Conservation (phyloP, 1,140 invertebrate species). For the Cyphomyrmex costatus region DNA sequence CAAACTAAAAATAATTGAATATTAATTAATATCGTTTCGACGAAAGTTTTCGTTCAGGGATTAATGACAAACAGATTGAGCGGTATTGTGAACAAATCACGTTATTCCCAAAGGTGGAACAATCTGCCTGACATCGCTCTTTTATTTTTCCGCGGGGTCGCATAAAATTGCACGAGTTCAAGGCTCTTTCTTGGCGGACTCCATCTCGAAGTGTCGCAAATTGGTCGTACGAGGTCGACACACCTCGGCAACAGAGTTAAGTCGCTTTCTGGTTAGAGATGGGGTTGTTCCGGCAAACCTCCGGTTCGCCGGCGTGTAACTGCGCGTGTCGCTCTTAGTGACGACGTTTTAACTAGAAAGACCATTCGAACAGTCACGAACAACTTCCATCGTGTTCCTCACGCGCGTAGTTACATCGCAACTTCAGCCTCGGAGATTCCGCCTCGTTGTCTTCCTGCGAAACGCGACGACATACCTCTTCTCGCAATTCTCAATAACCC, state of each 20-base stretch:
- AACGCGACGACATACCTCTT: slow-evolving; percentile 19
- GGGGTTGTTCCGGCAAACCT: slow-evolving; percentile 38
- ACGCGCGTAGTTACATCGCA: slow-evolving; percentile 37
- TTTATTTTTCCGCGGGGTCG: slow-evolving; percentile 23
- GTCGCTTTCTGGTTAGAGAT: slow-evolving; percentile 54
- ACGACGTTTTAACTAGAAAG: slow-evolving; percentile 73
- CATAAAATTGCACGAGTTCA: slow-evolving; percentile 45
- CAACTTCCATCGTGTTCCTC: slow-evolving; percentile 62
- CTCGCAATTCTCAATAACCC: slow-evolving; percentile 4
- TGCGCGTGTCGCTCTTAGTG: slow-evolving; percentile 65
- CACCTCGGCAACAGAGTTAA: slow-evolving; percentile 41
- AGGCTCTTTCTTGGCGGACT: slow-evolving; percentile 30
- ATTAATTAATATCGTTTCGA: slow-evolving; percentile 4
- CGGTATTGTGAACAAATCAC: neutral
- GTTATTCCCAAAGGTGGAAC: neutral
- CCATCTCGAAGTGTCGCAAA: slow-evolving; percentile 61
- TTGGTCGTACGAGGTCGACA: slow-evolving; percentile 60
- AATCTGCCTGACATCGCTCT: neutral
- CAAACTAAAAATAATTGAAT: neutral
- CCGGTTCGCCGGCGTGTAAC: slow-evolving; percentile 55
- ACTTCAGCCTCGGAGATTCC: slow-evolving; percentile 21
- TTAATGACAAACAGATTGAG: neutral
- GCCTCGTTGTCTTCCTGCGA: slow-evolving; percentile 36
- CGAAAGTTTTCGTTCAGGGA: neutral
- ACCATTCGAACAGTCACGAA: slow-evolving; percentile 69